A percentile compares a stretch with the other conserved stretches of the same genome.
These are phyloP conservation scores for Allolobophora icterica DNA, from an alignment of 2,888 invertebrate genomes.

Conservation along the genomic window DNA sequence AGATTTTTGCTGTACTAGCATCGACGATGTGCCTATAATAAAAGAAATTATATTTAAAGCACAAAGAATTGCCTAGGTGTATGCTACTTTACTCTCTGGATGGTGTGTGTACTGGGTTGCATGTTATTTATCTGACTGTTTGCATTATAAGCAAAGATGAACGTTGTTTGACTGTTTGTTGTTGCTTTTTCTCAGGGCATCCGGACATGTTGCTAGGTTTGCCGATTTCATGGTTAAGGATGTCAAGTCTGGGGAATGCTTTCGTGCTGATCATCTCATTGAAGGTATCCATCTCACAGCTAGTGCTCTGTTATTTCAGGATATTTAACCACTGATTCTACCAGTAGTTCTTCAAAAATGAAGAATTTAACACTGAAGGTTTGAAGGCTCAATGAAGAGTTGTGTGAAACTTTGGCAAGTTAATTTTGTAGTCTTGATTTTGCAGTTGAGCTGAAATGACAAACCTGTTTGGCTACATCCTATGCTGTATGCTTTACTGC, in stretches of 20 bases:
- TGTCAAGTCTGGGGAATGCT: constrained; percentile 92
- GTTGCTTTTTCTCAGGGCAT: constrained; percentile 73
- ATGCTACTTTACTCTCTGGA: not conserved
- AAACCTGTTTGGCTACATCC: not conserved
- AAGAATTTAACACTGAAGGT: not conserved
- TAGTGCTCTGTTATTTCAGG: not conserved
- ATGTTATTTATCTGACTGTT: not conserved
- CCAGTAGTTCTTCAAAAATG: not conserved
- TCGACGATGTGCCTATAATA: not conserved
- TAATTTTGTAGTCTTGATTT: not conserved
- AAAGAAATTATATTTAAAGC: not conserved
- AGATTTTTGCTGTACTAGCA: not conserved
- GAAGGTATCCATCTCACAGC: constrained; percentile 69
- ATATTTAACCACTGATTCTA: not conserved
- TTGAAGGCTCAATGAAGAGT: too few relatives aligned
- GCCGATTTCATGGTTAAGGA: constrained; percentile 99
- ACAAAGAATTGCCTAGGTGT: not conserved
- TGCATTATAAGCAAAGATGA: not conserved
- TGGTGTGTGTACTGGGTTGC: not conserved
- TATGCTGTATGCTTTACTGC: not conserved
- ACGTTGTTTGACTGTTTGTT: not conserved
- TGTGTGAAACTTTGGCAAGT: not conserved
- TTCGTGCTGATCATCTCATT: constrained; percentile 94
- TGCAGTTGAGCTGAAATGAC: not conserved
- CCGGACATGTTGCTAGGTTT: constrained; percentile 98